phyloP scores from a whole-genome alignment of 2,888 invertebrate genomes.

The Stenurella melanura region DNA sequence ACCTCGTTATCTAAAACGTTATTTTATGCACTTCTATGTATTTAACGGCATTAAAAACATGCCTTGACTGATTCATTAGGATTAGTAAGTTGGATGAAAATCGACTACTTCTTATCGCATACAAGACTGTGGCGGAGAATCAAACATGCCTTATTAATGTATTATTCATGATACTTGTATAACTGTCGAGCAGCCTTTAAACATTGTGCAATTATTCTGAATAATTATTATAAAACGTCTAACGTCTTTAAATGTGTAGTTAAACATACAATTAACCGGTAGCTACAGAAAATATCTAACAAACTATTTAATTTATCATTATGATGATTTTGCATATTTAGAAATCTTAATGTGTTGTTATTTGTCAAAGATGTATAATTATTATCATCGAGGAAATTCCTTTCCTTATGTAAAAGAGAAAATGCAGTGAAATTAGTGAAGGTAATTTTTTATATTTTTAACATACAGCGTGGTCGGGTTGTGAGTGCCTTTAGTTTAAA shows the following conservation, averaged over 20 bases:
- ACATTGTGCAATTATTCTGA: constrained; percentile 31
- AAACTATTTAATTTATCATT: not conserved
- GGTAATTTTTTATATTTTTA: too few relatives aligned
- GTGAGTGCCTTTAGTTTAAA: too few relatives aligned
- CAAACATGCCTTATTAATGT: constrained; percentile 10
- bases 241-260: not conserved
- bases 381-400: not conserved
- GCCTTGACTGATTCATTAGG: not conserved
- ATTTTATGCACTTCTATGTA: constrained; percentile 2
- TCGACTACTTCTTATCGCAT: not conserved
- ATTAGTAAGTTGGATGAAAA: constrained; percentile 13
- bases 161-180: constrained; percentile 11
- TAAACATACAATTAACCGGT: not conserved
- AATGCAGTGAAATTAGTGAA: not conserved
- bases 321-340: constrained; percentile 10
- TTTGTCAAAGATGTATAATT: not conserved
- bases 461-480: too few relatives aligned
- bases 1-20: not conserved
- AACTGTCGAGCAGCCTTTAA: constrained; percentile 18
- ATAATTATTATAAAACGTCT: constrained; percentile 12
- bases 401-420: not conserved
- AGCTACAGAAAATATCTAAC: constrained; percentile 2
- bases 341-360: not conserved
- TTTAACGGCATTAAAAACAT: not conserved
- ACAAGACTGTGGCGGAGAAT: constrained; percentile 6